Base-by-base conservation (phyloP, 2,888 invertebrate species). In the Anagyrus pseudococci region DNA sequence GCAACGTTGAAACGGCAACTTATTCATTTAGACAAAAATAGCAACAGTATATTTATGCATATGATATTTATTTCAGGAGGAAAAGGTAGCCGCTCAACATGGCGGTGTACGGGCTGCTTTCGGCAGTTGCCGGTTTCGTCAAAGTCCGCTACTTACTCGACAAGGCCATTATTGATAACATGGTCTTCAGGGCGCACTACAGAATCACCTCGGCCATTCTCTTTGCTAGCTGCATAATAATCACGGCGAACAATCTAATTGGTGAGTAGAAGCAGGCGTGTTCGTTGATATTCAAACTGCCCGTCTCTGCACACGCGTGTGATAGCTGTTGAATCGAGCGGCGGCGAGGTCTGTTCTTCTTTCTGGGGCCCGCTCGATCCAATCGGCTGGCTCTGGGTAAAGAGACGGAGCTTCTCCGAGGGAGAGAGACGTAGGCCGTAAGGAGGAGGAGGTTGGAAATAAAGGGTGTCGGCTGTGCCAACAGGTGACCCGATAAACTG, bases 181-280 rank as follows among this genome's bases (percentile, higher is more conserved):
- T 92, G 88, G 88, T 93, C 66, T 94, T 94, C 83, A 86, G 94
- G 74, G 91, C 92, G 79, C 94, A 94, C 82, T 94, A 94, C 82
- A 86, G 93, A 81, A 89, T 93, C 80, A 94, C 94, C 43, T 89
- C 93, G 52, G 93, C 94, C 61, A 89, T 94, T 72, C 84, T 94
- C 69, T 94, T 94, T 82, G 86, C 91, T 58, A 90, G 89, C 81
- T 94, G 93, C 81, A 91, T 94, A 74, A 90, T 94, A 73, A 91
- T 94, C 67, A 93, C 93, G 26, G 93, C 93, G 69, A 94, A 93
- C 82, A 93, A 93, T 83, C 86, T 94, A 71, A 93, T 94, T 82
- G 94, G 94, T 92, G 84, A 89, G 88, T 63, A 44, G 48, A 3
- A 29, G 22, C 33, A 6, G 4, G 19, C n/a, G 2, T 52, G 46